Percentiles rank a stretch among this genome's conserved stretches.
phyloP scores from a whole-genome alignment of 2,113 vertebrate species.

The Fregetta grallaria region DNA sequence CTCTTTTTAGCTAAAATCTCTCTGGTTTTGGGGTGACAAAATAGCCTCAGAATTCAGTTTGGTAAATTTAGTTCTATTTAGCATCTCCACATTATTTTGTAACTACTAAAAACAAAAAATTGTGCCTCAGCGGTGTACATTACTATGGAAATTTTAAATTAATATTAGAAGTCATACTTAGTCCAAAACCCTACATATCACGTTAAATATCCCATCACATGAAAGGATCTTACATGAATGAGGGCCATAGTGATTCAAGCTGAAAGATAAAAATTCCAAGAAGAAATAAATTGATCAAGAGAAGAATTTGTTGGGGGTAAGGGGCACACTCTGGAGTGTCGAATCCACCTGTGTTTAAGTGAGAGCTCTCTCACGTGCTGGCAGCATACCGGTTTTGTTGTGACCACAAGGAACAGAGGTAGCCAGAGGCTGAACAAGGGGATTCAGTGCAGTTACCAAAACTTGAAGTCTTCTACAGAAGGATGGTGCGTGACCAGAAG shows the following conservation, averaged over 20 bases:
- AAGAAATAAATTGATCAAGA: background rate
- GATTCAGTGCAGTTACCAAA: background rate
- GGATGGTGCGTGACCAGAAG: background rate
- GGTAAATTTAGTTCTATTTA: background rate
- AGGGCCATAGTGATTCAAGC: background rate
- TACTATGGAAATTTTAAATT: background rate
- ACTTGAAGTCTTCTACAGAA: background rate
- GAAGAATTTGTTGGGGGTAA: background rate
- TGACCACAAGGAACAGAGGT: background rate
- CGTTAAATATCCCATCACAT: background rate
- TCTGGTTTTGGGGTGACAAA: background rate
- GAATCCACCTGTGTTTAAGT: background rate
- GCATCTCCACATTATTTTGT: background rate
- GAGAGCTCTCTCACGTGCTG: rapidly evolving
- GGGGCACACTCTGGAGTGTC: no score
- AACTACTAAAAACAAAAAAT: background rate
- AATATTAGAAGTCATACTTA: background rate
- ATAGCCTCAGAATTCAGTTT: background rate
- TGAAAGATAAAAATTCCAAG: background rate
- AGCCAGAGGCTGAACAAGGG: background rate
- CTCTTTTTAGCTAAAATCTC: background rate
- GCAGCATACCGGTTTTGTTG: background rate
- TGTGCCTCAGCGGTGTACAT: background rate
- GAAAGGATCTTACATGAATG: background rate
- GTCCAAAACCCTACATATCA: background rate